Percentiles rank a stretch among this genome's conserved stretches.
Conservation (phyloP, 2,113 vertebrate species). For the Chloebia gouldiae region DNA sequence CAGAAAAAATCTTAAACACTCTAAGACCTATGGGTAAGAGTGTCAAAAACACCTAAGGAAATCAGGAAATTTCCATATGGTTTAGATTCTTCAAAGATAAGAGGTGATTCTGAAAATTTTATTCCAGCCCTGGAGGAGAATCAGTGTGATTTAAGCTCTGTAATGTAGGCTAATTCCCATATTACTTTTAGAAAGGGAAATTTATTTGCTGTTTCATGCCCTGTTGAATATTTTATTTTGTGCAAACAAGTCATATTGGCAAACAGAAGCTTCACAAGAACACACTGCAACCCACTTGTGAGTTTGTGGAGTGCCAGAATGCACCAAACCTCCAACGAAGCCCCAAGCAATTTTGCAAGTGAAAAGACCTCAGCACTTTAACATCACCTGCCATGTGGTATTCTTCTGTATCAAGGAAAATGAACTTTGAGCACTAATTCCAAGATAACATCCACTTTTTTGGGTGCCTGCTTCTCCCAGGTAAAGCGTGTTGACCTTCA, state of each 20-base stretch:
- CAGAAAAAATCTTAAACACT: not conserved
- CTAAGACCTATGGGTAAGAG: not conserved
- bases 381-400: not conserved
- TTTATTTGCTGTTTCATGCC: not conserved
- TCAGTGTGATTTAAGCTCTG: conserved; percentile 12
- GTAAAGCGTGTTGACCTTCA: not conserved
- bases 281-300: rapidly evolving
- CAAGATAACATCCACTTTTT: not conserved
- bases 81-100: conserved; percentile 49
- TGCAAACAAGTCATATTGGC: not conserved
- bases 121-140: conserved; percentile 34
- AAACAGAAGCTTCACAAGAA: not conserved
- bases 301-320: not conserved
- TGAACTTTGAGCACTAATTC: not conserved
- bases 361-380: not conserved
- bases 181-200: conserved; percentile 36
- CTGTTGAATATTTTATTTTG: conserved; percentile 1
- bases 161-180: conserved; percentile 23
- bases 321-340: not conserved
- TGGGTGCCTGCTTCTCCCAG: not conserved
- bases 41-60: conserved; percentile 9
- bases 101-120: conserved; percentile 30
- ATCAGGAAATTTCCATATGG: conserved; percentile 37
- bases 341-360: not conserved
- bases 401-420: not conserved